Evolutionary conservation across 2,888 invertebrate species (phyloP).

Genomic region (Amblyjoppa fuscipennis): DNA sequence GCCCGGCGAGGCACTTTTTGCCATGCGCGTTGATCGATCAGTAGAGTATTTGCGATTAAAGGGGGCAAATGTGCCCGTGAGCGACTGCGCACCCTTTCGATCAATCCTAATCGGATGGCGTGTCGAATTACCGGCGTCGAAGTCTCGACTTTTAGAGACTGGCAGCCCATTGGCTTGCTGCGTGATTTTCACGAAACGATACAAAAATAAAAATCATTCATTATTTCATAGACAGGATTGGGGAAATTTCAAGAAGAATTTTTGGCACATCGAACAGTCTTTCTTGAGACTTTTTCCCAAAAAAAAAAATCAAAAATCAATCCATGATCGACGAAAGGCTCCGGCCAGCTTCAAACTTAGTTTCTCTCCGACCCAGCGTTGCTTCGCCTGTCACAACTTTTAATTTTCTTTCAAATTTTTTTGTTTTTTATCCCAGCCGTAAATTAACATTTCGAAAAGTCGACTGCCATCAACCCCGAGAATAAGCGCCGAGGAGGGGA

Average conservation of each 20-base stretch:
- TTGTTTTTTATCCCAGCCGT: not conserved
- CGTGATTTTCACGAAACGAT: not conserved
- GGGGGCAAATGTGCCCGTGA: slow-evolving; percentile 1
- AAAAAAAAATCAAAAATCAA: not conserved
- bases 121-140: slow-evolving; percentile 20
- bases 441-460: slow-evolving; percentile 1
- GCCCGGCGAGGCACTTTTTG: slow-evolving; percentile 45
- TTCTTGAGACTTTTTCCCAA: not conserved
- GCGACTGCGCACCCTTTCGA: slow-evolving; percentile 39
- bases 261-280: not conserved
- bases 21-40: slow-evolving; percentile 51
- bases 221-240: not conserved
- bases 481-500: slow-evolving; percentile 33
- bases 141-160: slow-evolving; percentile 11
- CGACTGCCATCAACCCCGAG: not conserved
- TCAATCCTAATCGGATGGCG: slow-evolving; percentile 63
- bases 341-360: too few relatives aligned
- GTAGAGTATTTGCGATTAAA: slow-evolving; percentile 48
- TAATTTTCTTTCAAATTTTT: not conserved
- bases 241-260: too few relatives aligned
- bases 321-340: not conserved
- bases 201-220: not conserved
- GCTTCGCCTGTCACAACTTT: not conserved
- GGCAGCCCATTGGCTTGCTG: not conserved
- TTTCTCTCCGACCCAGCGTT: not conserved